Percentiles rank a stretch among this genome's conserved stretches.
These are phyloP conservation scores for Stenichneumon culpator DNA, from an alignment of 2,888 invertebrate species.

Conservation along the genomic window DNA sequence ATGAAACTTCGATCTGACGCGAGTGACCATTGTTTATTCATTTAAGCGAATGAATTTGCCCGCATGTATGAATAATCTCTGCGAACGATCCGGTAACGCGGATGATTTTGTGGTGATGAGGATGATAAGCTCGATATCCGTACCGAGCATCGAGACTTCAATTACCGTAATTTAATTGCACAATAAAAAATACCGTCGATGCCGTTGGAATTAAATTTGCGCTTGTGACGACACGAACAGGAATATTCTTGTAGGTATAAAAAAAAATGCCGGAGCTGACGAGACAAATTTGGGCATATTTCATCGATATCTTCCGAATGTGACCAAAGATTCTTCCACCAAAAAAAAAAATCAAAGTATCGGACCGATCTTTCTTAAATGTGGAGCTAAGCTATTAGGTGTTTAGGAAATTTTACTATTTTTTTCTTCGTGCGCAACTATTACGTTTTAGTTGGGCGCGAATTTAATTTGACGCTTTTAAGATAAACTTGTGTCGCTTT, in stretches of 20 bases:
- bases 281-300: no score
- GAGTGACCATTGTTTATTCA: conserved; percentile 43
- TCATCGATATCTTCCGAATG: no score
- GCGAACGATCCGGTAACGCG: conserved; percentile 8
- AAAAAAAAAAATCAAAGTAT: no score
- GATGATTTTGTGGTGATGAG: conserved; percentile 23
- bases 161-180: background rate
- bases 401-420: no score
- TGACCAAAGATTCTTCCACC: no score
- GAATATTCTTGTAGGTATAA: background rate
- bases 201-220: background rate
- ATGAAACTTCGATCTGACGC: conserved; percentile 36
- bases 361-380: no score
- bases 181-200: background rate
- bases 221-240: background rate
- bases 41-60: conserved; percentile 18
- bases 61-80: conserved; percentile 46
- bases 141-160: background rate
- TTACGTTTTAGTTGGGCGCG: background rate
- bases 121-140: conserved; percentile 23
- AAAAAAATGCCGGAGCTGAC: no score
- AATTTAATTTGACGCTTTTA: conserved; percentile 47
- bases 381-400: no score
- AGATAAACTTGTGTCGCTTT: conserved; percentile 49
- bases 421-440: no score